Conservation (phyloP, 2,888 invertebrate species). For the Mythimna pallens region DNA sequence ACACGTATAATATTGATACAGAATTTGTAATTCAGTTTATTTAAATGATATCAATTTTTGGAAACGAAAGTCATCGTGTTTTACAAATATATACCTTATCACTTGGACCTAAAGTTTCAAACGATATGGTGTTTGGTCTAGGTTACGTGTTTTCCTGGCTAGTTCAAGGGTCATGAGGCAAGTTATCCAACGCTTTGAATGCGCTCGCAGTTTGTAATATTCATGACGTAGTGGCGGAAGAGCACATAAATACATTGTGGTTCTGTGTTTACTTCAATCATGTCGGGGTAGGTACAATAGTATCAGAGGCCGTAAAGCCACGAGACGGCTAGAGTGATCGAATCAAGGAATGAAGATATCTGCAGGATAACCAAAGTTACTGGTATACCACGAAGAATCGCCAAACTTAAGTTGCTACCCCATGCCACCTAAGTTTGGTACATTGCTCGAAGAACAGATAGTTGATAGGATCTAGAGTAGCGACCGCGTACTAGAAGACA, state of each 20-base stretch:
- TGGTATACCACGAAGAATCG: too few species aligned
- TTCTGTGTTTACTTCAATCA: constrained; percentile 18
- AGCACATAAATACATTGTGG: constrained; percentile 24
- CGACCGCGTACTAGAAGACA: too few species aligned
- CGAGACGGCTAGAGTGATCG: too few species aligned
- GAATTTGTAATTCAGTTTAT: constrained; percentile 51
- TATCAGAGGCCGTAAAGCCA: too few species aligned
- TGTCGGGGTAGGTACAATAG: neutral
- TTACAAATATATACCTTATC: constrained; percentile 6
- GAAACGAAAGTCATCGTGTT: neutral
- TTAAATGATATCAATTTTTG: constrained; percentile 37
- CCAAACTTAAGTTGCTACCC: too few species aligned
- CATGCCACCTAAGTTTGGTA: too few species aligned
- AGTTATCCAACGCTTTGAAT: constrained; percentile 55
- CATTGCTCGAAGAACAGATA: too few species aligned
- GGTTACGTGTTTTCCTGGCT: constrained; percentile 43
- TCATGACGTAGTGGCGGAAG: constrained; percentile 32
- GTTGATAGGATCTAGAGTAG: too few species aligned
- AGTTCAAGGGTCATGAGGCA: constrained; percentile 56
- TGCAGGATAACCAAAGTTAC: too few species aligned
- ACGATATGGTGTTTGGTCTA: neutral
- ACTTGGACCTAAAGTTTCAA: constrained; percentile 7
- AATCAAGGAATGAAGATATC: too few species aligned
- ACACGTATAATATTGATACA: constrained; percentile 32
- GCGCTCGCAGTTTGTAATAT: constrained; percentile 22